Conservation (phyloP, 2,888 invertebrate species). For the Pterostichus madidus region DNA sequence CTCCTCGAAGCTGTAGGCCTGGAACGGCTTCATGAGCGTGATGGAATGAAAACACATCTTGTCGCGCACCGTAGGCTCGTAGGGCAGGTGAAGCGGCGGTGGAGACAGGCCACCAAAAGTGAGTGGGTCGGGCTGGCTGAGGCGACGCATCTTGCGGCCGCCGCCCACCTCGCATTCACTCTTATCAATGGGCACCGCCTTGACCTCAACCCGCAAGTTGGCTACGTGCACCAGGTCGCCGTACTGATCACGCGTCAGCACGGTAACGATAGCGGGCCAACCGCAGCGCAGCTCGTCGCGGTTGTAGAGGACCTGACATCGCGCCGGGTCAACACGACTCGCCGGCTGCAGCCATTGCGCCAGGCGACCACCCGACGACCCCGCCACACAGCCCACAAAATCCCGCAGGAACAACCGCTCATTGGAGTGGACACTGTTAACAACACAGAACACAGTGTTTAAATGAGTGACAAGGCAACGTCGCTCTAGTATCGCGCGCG, state of each 20-base stretch:
- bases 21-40: constrained; percentile 96
- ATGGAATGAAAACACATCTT: constrained; percentile 97
- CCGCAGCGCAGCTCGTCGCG: constrained; percentile 87
- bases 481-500: not conserved
- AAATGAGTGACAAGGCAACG: constrained; percentile 1
- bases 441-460: not conserved
- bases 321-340: constrained; percentile 92
- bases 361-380: constrained; percentile 92
- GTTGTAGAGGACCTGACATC: constrained; percentile 90
- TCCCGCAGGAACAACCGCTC: constrained; percentile 95
- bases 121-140: constrained; percentile 80
- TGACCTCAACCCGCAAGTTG: constrained; percentile 85
- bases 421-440: constrained; percentile 88
- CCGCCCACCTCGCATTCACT: constrained; percentile 82
- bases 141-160: constrained; percentile 79
- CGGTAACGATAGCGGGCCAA: constrained; percentile 90
- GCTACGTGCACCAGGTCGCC: constrained; percentile 92
- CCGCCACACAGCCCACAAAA: constrained; percentile 92
- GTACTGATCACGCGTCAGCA: constrained; percentile 94
- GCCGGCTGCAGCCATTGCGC: constrained; percentile 97
- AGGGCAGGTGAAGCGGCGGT: constrained; percentile 85
- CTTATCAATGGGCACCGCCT: constrained; percentile 85
- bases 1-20: constrained; percentile 97
- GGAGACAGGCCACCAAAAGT: constrained; percentile 83
- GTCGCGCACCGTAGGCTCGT: constrained; percentile 92